phyloP scores from a whole-genome alignment of 53 echinoderm and acorn worm genomes.

The Crossaster papposus region DNA sequence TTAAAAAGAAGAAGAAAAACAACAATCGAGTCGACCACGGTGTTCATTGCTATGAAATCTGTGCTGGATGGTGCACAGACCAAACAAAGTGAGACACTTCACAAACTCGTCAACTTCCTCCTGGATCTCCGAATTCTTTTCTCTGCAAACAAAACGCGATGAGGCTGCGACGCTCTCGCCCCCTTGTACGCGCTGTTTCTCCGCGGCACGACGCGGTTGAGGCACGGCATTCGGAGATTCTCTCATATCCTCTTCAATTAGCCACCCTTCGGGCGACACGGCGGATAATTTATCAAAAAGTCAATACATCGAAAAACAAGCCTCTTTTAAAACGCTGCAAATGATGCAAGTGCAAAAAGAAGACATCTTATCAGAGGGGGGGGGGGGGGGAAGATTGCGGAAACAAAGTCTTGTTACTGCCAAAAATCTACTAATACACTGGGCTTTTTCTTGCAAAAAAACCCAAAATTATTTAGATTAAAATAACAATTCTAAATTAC shows the following conservation, averaged over 20 bases:
- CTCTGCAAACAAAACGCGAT: conserved; percentile 45
- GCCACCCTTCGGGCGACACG: conserved; percentile 3
- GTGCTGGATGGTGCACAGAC: background rate
- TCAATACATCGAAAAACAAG: conserved; percentile 61
- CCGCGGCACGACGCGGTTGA: background rate
- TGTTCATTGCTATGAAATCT: background rate
- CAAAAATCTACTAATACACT: background rate
- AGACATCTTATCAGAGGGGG: background rate
- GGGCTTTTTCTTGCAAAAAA: background rate
- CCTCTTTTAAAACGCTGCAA: conserved; percentile 9
- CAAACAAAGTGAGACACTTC: conserved; percentile 6
- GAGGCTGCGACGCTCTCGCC: background rate
- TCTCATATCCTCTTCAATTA: conserved; percentile 51
- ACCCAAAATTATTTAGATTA: no score
- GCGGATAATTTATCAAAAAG: conserved; percentile 55
- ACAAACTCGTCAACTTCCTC: background rate
- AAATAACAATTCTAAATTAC: no score
- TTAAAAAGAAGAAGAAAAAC: background rate
- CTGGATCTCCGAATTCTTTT: background rate
- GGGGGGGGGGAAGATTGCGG: no score
- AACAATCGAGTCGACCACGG: background rate
- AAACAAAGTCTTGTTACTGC: conserved; percentile 51
- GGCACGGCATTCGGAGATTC: background rate
- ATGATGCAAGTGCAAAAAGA: conserved; percentile 17
- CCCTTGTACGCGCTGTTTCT: background rate